Evolutionary conservation across 2,113 vertebrate species (phyloP), one percentile per base, ranked within the genome.

Genomic region (Platichthys stellatus): DNA sequence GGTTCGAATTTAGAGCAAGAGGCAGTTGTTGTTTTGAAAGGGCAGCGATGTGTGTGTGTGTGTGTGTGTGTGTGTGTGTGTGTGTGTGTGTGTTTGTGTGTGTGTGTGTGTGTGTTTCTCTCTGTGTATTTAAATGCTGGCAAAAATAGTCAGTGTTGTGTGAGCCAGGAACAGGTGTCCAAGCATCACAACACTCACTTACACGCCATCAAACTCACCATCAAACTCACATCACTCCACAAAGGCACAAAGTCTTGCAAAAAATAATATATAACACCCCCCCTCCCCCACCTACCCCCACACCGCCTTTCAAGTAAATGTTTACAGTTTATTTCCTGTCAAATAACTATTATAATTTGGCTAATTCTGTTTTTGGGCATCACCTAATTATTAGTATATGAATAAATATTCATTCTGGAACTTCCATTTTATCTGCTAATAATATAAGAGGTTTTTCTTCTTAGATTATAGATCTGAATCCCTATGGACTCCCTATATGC

Each of bases 141-240:
- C 81, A 85, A 88, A 91, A 91, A 91, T 90, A 92, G 86, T 81
- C 65, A 79, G 79, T 85, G 87, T 88, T 90, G 82, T 81, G 78
- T 89, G 81, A 74, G 83, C 89, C 86, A 77, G 77, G 72, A 90
- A 90, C 91, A 91, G 89, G 89, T 91, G 90, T 86, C 88, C 76
- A 84, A 86, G 89, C 86, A 81, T 73, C 67, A 83, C 71, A 69
- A 73, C 74, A 80, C 71, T 72, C 78, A 49, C 40, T 43, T 60
- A n/a, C 53, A 74, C 76, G 21, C 20, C 70, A 70, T 38, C 49
- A 68, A 31, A 69, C 68, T 21, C 53, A 77, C 38, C 40, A 71
- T 53, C 68, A 70, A 49, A 61, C 64, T 53, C 64, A 68, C n/a
- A 61, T 31, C 31, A 17, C 43, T 14, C 3, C 17, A 66, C 28